phyloP scores from a whole-genome alignment of 2,888 invertebrate species.

The Drosophila limbata region DNA sequence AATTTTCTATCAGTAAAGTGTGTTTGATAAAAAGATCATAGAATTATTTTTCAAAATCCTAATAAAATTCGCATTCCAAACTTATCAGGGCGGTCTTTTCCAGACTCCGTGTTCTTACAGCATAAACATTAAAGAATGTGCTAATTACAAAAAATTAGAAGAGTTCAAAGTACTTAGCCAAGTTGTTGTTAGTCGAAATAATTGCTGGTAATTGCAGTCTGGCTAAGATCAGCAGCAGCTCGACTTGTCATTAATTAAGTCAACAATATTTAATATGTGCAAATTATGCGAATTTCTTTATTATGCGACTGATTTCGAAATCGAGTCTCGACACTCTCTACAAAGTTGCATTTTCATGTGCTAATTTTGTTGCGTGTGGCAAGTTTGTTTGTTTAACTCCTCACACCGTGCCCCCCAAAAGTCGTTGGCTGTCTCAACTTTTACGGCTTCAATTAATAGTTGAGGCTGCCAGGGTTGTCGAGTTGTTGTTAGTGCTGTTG shows the following conservation, averaged over 20 bases:
- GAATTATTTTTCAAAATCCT: neutral
- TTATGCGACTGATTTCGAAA: slow-evolving; percentile 27
- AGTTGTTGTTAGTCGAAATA: slow-evolving; percentile 53
- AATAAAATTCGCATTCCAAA: slow-evolving; percentile 8
- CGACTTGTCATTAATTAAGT: slow-evolving; percentile 47
- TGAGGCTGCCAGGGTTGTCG: slow-evolving; percentile 49
- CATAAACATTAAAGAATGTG: slow-evolving; percentile 68
- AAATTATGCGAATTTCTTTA: slow-evolving; percentile 62
- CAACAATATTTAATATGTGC: slow-evolving; percentile 52
- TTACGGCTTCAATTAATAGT: slow-evolving; percentile 65
- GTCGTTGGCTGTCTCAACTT: slow-evolving; percentile 34
- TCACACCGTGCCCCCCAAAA: neutral
- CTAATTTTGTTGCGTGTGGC: slow-evolving; percentile 66
- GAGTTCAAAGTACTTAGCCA: slow-evolving; percentile 39
- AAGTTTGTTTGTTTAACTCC: slow-evolving; percentile 45
- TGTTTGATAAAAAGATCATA: neutral
- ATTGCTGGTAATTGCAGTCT: slow-evolving; percentile 62
- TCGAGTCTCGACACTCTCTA: slow-evolving; percentile 14
- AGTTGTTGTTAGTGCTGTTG: slow-evolving; percentile 19
- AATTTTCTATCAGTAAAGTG: too few relatives aligned
- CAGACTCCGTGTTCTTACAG: slow-evolving; percentile 50
- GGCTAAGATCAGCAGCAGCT: slow-evolving; percentile 31
- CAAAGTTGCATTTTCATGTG: slow-evolving; percentile 55
- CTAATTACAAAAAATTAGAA: slow-evolving; percentile 58
- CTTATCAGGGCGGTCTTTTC: slow-evolving; percentile 18